Base-by-base conservation (phyloP, 1,140 invertebrate species). In the Drosophila setifemur region DNA sequence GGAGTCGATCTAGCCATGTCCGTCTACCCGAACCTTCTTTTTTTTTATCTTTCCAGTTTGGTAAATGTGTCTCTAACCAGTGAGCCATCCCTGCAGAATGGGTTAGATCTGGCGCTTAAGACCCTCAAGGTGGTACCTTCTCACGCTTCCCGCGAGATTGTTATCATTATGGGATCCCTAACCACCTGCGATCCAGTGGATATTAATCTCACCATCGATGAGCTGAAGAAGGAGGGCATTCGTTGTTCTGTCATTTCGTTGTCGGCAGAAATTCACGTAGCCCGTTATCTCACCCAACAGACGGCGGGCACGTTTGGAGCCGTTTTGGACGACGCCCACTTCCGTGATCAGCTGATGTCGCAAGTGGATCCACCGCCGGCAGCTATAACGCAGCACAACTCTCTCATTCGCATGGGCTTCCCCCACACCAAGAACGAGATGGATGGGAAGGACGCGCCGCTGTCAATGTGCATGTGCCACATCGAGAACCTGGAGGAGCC, bases 151-250 rank as follows among this genome's bases (percentile, higher is more conserved):
- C 92, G 97, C 81, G 97, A 99, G 92, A 93, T 99, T 31, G 91
- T 97, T n/a, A 91, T 99, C 3, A 93, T 99, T 7, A 94, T 97
- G 92, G 97, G 96, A 1, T 98, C 97, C 82, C 92, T 99, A 19
- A 99, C 98, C 1, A 98, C 97, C 1, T 99, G 98, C 92, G 98
- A 99, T 92, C 98, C 98, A 14, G 94, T 96, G 16, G 97, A 99
- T 87, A 98, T 99, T 19, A 94, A 94, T 70, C 92, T 93, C 50
- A 98, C 97, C 4, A 95, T 99, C 18, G 74, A 96, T 14, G 73
- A 86, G 37, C 90, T 96, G 25, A 95, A 95, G 91, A 91, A 91
- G 28, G 94, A 95, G 82, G 93, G 94, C 5, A 94, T 99, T 23
- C 92, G 97, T 42, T 98, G 97, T 91, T 99, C 97, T 19, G 95